Conservation (phyloP, 2,113 vertebrate genomes). For the Hemicordylus capensis region DNA sequence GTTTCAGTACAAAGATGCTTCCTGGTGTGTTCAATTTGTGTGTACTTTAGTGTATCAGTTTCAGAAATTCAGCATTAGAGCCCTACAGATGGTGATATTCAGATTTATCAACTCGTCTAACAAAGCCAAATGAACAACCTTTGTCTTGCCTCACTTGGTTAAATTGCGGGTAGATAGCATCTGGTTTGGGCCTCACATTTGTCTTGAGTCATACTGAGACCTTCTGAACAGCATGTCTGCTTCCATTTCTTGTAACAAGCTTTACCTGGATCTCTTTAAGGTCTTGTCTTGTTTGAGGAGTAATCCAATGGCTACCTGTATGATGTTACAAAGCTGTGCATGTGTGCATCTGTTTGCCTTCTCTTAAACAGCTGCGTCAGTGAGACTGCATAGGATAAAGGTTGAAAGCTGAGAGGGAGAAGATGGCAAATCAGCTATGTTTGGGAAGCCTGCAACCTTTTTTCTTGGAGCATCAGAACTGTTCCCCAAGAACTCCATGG, state of each 20-base stretch:
- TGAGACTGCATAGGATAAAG: neutral
- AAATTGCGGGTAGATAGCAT: constrained; percentile 25
- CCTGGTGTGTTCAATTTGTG: neutral
- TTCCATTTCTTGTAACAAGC: constrained; percentile 23
- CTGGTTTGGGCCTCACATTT: constrained; percentile 8
- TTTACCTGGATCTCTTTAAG: constrained; percentile 11
- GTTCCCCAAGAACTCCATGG: neutral
- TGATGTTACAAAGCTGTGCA: neutral
- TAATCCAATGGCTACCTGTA: neutral
- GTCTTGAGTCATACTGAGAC: constrained; percentile 29
- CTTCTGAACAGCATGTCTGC: constrained; percentile 43
- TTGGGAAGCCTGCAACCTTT: neutral
- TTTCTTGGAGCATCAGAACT: neutral
- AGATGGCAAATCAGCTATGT: too few relatives aligned
- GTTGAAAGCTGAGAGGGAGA: neutral
- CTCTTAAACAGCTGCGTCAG: neutral
- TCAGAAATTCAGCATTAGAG: constrained; percentile 52
- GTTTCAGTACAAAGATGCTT: neutral
- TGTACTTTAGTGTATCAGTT: constrained; percentile 1
- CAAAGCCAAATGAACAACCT: constrained; percentile 46
- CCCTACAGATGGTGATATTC: constrained; percentile 41
- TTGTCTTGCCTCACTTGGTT: constrained; percentile 40
- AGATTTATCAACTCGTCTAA: constrained; percentile 46
- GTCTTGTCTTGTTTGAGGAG: neutral
- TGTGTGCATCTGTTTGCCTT: neutral